A percentile compares a stretch with the other conserved stretches of the same genome.
Evolutionary conservation across 2,888 invertebrate species (phyloP).

Genomic region (Trichogramma dendrolimi): DNA sequence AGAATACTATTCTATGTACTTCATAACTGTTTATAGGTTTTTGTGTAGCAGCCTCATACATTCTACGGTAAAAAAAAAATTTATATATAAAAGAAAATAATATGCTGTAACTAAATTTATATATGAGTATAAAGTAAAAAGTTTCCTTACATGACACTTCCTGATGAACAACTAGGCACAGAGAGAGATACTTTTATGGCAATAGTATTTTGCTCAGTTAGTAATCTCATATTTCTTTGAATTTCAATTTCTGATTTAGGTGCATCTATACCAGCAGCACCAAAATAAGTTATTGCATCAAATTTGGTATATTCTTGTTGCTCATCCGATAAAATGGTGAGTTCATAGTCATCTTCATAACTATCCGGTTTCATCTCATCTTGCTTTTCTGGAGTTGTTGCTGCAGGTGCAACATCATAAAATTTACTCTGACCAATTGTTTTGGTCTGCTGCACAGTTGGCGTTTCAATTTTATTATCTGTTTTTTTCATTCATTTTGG

Average conservation of each 20-base stretch:
- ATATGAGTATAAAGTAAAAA: background rate
- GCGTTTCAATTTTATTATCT: slow-evolving; percentile 38
- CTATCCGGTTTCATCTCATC: slow-evolving; percentile 76
- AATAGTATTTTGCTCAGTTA: slow-evolving; percentile 67
- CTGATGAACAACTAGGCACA: slow-evolving; percentile 88
- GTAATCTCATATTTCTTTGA: slow-evolving; percentile 86
- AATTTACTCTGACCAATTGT: slow-evolving; percentile 56
- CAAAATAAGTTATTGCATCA: slow-evolving; percentile 88
- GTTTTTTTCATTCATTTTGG: slow-evolving; percentile 44
- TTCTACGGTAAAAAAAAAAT: slow-evolving; percentile 51
- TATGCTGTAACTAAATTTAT: background rate
- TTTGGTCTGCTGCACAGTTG: slow-evolving; percentile 44
- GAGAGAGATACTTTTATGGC: slow-evolving; percentile 88
- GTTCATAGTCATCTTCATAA: slow-evolving; percentile 63
- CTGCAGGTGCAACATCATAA: slow-evolving; percentile 50
- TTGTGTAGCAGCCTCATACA: slow-evolving; percentile 79
- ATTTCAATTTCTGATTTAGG: slow-evolving; percentile 91
- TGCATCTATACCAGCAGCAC: slow-evolving; percentile 84
- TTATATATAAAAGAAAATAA: slow-evolving; percentile 1
- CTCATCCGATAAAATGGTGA: slow-evolving; percentile 67
- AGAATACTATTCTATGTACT: slow-evolving; percentile 89
- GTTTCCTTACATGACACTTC: slow-evolving; percentile 80
- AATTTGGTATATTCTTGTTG: slow-evolving; percentile 89
- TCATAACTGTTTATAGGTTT: slow-evolving; percentile 79
- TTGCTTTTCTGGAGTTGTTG: slow-evolving; percentile 63